Conservation (phyloP, 2,113 vertebrate species). For the Eublepharis macularius region DNA sequence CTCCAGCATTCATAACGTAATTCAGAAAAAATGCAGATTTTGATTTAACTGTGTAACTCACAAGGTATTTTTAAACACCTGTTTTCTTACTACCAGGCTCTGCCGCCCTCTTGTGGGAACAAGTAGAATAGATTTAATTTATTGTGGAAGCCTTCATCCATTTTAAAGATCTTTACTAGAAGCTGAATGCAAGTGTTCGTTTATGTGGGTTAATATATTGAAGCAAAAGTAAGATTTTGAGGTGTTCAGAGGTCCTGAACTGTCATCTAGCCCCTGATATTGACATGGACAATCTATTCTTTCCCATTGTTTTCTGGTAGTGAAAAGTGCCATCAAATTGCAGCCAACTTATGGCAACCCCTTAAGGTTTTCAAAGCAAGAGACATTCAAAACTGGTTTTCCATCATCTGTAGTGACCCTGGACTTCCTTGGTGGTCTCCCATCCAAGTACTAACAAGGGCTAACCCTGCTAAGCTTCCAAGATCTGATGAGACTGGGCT, state of each 20-base stretch:
- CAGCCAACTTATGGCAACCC: too few relatives aligned
- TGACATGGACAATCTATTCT: not conserved
- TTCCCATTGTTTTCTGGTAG: not conserved
- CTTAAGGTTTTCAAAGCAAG: too few relatives aligned
- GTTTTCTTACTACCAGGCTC: not conserved
- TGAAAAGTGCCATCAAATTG: too few relatives aligned
- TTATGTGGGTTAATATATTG: not conserved
- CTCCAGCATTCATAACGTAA: not conserved
- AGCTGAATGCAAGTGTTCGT: not conserved
- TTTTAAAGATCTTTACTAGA: not conserved
- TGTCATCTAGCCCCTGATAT: not conserved
- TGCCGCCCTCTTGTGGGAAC: conserved; percentile 31
- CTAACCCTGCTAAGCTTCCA: too few relatives aligned
- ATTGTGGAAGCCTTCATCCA: not conserved
- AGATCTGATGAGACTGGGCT: too few relatives aligned
- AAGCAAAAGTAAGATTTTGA: not conserved
- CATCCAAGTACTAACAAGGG: too few relatives aligned
- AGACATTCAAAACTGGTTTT: too few relatives aligned
- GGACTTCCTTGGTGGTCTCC: too few relatives aligned
- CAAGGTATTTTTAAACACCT: not conserved
- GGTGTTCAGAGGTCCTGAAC: not conserved
- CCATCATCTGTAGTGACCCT: too few relatives aligned
- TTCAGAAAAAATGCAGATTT: conserved; percentile 11
- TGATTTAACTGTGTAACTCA: conserved; percentile 12
- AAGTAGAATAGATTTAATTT: not conserved